phyloP scores from a whole-genome alignment of 2,888 invertebrate species.

The Lordiphosa andalusiaca region DNA sequence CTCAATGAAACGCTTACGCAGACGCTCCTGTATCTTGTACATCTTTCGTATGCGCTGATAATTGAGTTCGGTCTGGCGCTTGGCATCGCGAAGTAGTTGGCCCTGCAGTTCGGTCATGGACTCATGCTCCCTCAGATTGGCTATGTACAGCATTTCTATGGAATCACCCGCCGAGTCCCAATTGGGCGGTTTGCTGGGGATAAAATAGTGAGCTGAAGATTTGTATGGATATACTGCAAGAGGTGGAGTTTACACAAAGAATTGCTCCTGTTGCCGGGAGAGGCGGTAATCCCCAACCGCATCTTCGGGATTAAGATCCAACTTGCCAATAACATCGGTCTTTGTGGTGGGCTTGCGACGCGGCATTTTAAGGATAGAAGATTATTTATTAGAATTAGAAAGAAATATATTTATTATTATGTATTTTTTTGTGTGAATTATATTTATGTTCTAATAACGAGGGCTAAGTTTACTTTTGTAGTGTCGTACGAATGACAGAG shows the following conservation, averaged over 20 bases:
- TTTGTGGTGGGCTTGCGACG: conserved; percentile 76
- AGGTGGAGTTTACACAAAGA: conserved; percentile 71
- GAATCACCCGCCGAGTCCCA: conserved; percentile 79
- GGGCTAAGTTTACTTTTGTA: neutral
- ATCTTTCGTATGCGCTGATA: conserved; percentile 70
- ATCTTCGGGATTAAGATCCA: conserved; percentile 77
- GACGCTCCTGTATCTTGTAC: conserved; percentile 65
- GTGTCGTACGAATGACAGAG: neutral
- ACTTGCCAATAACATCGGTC: conserved; percentile 77
- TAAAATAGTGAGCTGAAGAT: neutral
- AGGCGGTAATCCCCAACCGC: conserved; percentile 74
- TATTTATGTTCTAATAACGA: neutral
- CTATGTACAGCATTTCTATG: conserved; percentile 76
- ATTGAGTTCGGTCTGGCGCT: conserved; percentile 67
- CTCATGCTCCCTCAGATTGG: conserved; percentile 76
- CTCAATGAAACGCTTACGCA: conserved; percentile 77
- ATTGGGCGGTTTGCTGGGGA: conserved; percentile 76
- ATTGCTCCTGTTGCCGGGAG: conserved; percentile 76
- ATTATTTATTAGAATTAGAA: neutral
- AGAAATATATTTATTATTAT: neutral
- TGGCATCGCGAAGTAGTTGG: conserved; percentile 71
- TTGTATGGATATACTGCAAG: neutral
- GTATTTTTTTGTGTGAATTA: neutral
- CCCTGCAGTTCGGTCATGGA: conserved; percentile 74
- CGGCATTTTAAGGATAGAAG: conserved; percentile 62